Conservation (phyloP, 2,113 vertebrate species). For the Sarotherodon lohbergeri region DNA sequence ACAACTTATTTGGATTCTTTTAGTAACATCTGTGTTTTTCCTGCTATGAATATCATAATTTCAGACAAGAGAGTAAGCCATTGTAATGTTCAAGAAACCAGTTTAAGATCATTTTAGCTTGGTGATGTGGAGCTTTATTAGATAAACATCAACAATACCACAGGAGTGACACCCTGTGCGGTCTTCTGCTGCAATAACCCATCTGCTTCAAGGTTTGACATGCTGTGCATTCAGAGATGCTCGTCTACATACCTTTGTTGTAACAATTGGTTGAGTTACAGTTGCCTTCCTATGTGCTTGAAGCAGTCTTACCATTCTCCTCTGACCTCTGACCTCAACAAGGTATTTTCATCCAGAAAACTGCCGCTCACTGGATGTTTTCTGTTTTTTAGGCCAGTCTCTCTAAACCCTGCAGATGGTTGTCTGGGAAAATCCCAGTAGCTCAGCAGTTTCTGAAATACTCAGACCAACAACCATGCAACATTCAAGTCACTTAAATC, state of each 20-base stretch:
- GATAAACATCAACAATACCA: background rate
- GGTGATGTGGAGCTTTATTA: background rate
- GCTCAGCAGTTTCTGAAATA: background rate
- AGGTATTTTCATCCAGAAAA: background rate
- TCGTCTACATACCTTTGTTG: background rate
- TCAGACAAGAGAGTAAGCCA: background rate
- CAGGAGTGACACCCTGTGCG: background rate
- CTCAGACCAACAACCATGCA: background rate
- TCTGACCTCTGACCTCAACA: background rate
- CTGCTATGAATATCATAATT: background rate
- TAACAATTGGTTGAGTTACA: background rate
- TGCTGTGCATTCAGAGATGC: background rate
- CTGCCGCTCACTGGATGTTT: background rate
- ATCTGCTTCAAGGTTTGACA: background rate
- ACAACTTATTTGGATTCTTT: background rate
- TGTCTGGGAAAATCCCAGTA: background rate
- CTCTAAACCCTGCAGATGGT: background rate
- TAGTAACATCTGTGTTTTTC: background rate
- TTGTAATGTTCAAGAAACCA: background rate
- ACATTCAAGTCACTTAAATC: background rate
- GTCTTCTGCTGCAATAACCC: background rate
- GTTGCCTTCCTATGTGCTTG: background rate
- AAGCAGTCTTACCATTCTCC: background rate
- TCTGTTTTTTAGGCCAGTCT: background rate
- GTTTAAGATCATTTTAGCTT: background rate